Conservation (phyloP, 2,113 vertebrate genomes). For the Mus spicilegus region DNA sequence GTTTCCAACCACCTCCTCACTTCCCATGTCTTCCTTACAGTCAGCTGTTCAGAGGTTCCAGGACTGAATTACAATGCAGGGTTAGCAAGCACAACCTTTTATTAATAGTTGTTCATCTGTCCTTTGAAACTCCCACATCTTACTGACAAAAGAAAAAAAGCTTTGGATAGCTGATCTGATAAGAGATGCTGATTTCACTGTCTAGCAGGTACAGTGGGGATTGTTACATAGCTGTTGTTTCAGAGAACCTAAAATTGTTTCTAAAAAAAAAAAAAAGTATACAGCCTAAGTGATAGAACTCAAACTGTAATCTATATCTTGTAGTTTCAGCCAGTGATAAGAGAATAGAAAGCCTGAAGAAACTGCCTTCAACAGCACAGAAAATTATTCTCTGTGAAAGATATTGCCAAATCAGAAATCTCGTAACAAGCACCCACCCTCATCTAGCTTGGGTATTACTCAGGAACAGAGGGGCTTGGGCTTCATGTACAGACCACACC, state of each 20-base stretch:
- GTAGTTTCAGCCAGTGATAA: background rate
- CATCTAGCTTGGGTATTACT: background rate
- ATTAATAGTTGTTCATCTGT: slow-evolving; percentile 26
- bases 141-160: background rate
- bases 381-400: background rate
- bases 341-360: slow-evolving; percentile 13
- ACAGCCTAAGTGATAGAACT: background rate
- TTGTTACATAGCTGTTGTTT: background rate
- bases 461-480: background rate
- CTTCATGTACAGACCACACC: background rate
- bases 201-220: background rate
- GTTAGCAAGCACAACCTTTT: slow-evolving; percentile 56
- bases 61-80: slow-evolving; percentile 71
- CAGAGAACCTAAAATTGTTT: background rate
- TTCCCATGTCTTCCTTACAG: background rate
- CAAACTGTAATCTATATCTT: background rate
- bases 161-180: background rate
- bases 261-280: background rate
- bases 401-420: background rate
- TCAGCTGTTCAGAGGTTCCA: background rate
- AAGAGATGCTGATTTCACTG: background rate
- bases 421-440: background rate
- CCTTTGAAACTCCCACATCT: slow-evolving; percentile 48
- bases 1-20: background rate
- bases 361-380: background rate